Base-by-base conservation (phyloP, 2,888 invertebrate genomes). In the Balanococcus diminutus region DNA sequence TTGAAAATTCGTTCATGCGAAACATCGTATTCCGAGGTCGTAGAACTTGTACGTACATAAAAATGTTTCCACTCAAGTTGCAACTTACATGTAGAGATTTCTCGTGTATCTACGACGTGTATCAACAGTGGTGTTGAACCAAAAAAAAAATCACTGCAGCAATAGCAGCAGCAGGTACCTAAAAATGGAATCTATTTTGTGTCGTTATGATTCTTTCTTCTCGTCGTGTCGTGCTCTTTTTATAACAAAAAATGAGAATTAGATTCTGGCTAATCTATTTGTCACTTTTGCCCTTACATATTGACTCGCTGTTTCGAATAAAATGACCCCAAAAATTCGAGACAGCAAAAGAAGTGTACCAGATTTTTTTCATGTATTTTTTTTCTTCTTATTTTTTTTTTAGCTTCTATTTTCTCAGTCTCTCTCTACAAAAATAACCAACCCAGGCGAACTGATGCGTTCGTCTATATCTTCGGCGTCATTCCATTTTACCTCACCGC, bases 401-500 rank as follows among this genome's bases (percentile, higher is more conserved):
- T n/a, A n/a, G n/a, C 36, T 36, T 56, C 14, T 42, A 11, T 14
- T 42, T 22, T 56, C 46, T 46, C 56, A 2, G 6, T 56, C 22
- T 56, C 56, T 56, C 8, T 8, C 22, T 56, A 8, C 9, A 56
- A 56, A 56, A 56, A 22, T 56, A 56, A 56, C 56, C 56, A 56
- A 56, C 28, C 67, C 14, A 28, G 28, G 67, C 67, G 67, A 67
- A 67, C 28, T 67, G 14, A 67, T 67, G 16, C 3, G 67, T 28
- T 28, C 28, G 28, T 31, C 67, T 67, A 16, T 67, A 67, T 67
- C 67, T 14, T 1, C n/a, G n/a, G 28, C 28, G 28, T 31, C 67
- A 67, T 67, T 67, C 28, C 67, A 67, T 67, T n/a, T n/a, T 67
- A 67, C 28, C 67, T 67, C 67, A 16, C n/a, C n/a, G n/a, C n/a